These are phyloP conservation scores for Laticauda colubrina DNA, from an alignment of 2,113 vertebrate genomes.

Conservation along the genomic window DNA sequence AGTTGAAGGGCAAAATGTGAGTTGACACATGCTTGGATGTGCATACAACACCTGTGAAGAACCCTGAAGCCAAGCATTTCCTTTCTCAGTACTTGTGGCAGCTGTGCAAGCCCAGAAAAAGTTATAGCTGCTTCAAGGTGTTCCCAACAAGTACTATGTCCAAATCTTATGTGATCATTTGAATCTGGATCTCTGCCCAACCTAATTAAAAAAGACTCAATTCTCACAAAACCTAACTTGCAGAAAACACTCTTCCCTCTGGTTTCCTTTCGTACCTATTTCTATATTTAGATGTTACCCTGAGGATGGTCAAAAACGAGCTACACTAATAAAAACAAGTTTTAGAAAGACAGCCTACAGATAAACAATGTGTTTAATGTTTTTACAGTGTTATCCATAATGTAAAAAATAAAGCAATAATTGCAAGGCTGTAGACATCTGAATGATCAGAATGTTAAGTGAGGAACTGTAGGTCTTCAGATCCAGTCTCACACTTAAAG, in stretches of 20 bases:
- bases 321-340: neutral
- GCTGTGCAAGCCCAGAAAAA: neutral
- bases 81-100: neutral
- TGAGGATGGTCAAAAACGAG: neutral
- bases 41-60: neutral
- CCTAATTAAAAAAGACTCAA: slow-evolving; percentile 2
- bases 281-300: neutral
- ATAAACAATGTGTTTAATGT: slow-evolving; percentile 5
- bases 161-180: neutral
- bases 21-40: neutral
- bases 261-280: neutral
- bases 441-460: neutral
- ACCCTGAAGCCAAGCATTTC: neutral
- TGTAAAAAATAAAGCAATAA: neutral
- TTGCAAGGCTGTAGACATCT: neutral
- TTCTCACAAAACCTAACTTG: slow-evolving; percentile 5
- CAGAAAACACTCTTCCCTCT: neutral
- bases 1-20: neutral
- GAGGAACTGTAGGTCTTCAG: slow-evolving; percentile 22
- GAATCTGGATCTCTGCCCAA: neutral
- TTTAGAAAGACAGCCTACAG: slow-evolving; percentile 14
- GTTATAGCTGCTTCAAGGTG: neutral
- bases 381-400: neutral
- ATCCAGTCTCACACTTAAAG: neutral
- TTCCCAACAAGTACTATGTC: neutral